phyloP scores from a whole-genome alignment of 1,140 invertebrate species.

The Drosophila quadrilineata region DNA sequence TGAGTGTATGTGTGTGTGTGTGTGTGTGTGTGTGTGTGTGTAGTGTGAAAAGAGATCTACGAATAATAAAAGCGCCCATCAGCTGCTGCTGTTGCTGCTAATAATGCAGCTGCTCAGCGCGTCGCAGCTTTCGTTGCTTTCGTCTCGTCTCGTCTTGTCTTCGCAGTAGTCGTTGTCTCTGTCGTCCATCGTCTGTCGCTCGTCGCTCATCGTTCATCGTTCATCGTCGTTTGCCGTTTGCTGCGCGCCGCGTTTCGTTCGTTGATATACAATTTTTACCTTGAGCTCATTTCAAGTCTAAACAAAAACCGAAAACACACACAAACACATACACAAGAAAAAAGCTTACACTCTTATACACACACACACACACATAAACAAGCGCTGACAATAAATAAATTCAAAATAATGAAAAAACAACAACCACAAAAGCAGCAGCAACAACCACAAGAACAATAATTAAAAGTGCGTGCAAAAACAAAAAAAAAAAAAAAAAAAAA shows the following conservation, averaged over 20 bases:
- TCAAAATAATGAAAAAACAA: conserved; percentile 1
- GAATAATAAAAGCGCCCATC: conserved; percentile 29
- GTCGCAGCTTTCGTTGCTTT: neutral
- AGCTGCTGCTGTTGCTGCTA: no score
- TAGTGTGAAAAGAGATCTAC: conserved; percentile 5
- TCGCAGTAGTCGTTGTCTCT: conserved; percentile 1
- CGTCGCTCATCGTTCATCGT: conserved; percentile 1
- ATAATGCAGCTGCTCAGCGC: conserved; percentile 35
- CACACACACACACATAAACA: conserved; percentile 7
- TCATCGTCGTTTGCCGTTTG: no score
- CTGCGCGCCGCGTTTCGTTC: conserved; percentile 40
- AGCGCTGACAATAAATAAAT: neutral
- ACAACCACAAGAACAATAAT: conserved; percentile 14
- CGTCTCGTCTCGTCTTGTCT: conserved; percentile 1
- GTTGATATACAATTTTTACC: conserved; percentile 67
- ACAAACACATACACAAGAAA: conserved; percentile 10
- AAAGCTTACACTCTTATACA: no score
- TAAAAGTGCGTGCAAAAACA: conserved; percentile 30
- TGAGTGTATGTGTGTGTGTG: neutral
- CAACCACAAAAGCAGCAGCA: neutral
- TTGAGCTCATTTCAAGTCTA: conserved; percentile 75
- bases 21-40: neutral
- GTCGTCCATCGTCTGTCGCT: conserved; percentile 10
- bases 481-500: neutral
- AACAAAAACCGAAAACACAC: conserved; percentile 46